phyloP scores from a whole-genome alignment of 2,888 invertebrate species.

The Tortricodes alternella region DNA sequence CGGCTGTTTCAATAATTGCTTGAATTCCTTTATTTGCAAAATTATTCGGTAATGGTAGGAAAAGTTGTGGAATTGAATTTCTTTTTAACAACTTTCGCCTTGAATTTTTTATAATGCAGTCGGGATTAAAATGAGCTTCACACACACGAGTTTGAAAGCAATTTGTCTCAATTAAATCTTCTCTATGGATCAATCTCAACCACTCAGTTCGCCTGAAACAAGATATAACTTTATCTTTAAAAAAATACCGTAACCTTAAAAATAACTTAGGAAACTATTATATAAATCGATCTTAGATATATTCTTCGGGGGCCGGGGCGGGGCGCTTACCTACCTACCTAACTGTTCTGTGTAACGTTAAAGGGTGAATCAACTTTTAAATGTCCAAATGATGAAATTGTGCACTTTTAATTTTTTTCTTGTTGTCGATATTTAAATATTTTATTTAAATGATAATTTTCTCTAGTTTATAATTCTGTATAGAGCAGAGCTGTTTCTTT shows the following conservation, averaged over 20 bases:
- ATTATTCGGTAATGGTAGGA: constrained; percentile 21
- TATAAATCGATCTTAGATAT: no score
- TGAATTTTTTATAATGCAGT: constrained; percentile 24
- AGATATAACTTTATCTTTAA: not conserved
- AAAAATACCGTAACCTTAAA: not conserved
- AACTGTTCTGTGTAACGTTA: no score
- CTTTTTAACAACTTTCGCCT: constrained; percentile 31
- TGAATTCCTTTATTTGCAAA: constrained; percentile 27
- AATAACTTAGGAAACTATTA: no score
- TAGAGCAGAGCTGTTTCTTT: no score
- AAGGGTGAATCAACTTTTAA: no score
- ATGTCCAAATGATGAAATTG: no score
- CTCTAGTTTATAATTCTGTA: no score
- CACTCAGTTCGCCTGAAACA: constrained; percentile 13
- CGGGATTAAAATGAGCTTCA: constrained; percentile 31
- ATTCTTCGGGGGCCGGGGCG: no score
- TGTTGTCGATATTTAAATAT: no score
- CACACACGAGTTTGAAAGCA: constrained; percentile 26
- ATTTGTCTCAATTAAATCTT: constrained; percentile 10
- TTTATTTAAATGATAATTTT: no score
- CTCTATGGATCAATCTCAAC: constrained; percentile 10
- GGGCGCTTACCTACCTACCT: no score
- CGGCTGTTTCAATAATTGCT: constrained; percentile 25
- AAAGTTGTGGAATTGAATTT: constrained; percentile 32
- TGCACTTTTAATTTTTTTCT: no score